These are phyloP conservation scores for Cepaea hortensis DNA, from an alignment of 2,888 invertebrate genomes.

Conservation along the genomic window DNA sequence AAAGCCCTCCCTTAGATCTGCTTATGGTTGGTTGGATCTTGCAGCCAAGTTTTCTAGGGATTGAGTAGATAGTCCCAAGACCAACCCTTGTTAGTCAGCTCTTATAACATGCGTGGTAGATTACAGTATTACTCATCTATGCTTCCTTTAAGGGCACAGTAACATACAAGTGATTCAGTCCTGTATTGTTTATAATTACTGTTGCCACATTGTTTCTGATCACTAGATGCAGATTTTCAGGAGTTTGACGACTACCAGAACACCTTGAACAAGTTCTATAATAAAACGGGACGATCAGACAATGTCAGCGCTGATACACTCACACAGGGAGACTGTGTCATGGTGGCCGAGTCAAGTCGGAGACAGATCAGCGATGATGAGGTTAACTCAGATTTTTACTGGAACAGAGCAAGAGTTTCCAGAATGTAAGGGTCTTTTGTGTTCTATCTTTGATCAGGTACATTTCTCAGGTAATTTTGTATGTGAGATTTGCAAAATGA, in stretches of 20 bases:
- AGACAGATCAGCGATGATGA: not conserved
- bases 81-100: too few species aligned
- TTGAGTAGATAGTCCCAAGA: too few species aligned
- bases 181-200: too few species aligned
- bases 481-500: not conserved
- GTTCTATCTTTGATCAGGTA: not conserved
- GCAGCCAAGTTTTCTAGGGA: too few species aligned
- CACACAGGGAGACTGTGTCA: conserved; percentile 1
- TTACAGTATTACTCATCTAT: too few species aligned
- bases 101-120: too few species aligned
- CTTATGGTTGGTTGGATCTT: too few species aligned
- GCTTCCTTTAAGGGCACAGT: too few species aligned
- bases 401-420: conserved; percentile 33
- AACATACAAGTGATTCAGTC: too few species aligned
- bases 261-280: conserved; percentile 18
- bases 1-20: too few species aligned
- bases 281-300: conserved; percentile 7
- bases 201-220: not conserved
- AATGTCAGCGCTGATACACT: not conserved
- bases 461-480: not conserved
- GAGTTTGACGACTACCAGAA: conserved; percentile 22
- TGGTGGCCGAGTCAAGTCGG: conserved; percentile 24
- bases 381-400: conserved; percentile 20
- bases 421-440: conserved; percentile 23
- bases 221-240: conserved; percentile 10